Conservation (phyloP, 2,797 vertebrate genomes). For the Notamacropus eugenii region DNA sequence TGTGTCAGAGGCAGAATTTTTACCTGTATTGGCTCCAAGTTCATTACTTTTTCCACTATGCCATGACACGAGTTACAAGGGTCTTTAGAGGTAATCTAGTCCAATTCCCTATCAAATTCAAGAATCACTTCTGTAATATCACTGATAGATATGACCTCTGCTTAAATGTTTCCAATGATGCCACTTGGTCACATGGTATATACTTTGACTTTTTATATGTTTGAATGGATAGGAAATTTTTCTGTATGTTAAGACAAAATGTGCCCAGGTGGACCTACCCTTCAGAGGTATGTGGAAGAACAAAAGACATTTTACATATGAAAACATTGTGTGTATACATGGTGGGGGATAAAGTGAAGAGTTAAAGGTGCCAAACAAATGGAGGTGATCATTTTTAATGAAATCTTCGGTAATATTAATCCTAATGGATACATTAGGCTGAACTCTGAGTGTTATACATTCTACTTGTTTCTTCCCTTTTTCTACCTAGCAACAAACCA, state of each 20-base stretch:
- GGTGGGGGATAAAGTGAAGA: background rate
- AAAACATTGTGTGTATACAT: background rate
- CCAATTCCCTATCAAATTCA: background rate
- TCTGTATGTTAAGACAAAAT: conserved; percentile 5
- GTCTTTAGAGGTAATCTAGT: background rate
- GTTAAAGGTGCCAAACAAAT: background rate
- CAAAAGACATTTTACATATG: conserved; percentile 39
- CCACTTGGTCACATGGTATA: background rate
- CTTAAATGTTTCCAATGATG: background rate
- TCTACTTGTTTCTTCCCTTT: background rate
- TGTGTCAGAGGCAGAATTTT: background rate
- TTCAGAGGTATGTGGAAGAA: background rate
- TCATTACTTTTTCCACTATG: background rate
- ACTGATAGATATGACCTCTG: background rate
- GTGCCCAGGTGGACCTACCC: background rate
- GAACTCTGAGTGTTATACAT: background rate
- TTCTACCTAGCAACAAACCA: background rate
- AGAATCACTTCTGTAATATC: conserved; percentile 30
- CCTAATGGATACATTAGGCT: background rate
- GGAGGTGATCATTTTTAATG: background rate
- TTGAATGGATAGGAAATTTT: conserved; percentile 33
- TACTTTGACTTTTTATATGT: background rate
- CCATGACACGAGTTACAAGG: background rate
- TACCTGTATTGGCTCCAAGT: background rate
- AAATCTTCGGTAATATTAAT: background rate